A percentile compares a stretch with the other conserved stretches of the same genome.
These are phyloP conservation scores for Shargacucullia verbasci DNA, from an alignment of 2,888 invertebrate species.

Conservation along the genomic window DNA sequence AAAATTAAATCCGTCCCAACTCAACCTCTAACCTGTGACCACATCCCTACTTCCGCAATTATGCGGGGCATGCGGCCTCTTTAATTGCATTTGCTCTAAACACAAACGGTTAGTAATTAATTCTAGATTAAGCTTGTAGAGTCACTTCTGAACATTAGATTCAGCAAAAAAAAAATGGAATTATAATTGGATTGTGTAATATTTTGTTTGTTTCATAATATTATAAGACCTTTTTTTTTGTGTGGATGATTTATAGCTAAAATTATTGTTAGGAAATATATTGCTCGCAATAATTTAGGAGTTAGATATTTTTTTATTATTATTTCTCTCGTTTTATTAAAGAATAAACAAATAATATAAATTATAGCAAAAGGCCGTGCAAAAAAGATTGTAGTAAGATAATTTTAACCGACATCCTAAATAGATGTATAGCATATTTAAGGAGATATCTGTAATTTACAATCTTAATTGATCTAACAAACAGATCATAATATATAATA, in stretches of 20 bases:
- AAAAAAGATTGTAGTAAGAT: too few relatives aligned
- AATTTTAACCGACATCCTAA: too few relatives aligned
- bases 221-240: neutral
- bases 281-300: too few relatives aligned
- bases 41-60: slow-evolving; percentile 59
- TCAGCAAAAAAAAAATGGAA: slow-evolving; percentile 36
- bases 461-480: too few relatives aligned
- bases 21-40: neutral
- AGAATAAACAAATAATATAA: too few relatives aligned
- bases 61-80: slow-evolving; percentile 64
- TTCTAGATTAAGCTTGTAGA: slow-evolving; percentile 67
- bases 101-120: slow-evolving; percentile 74
- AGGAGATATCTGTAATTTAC: too few relatives aligned
- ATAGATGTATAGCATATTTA: too few relatives aligned
- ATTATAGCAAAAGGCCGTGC: too few relatives aligned
- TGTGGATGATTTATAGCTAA: neutral
- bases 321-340: too few relatives aligned
- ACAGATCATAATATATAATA: too few relatives aligned
- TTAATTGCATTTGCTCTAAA: slow-evolving; percentile 77
- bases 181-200: slow-evolving; percentile 24
- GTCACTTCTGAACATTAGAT: slow-evolving; percentile 39
- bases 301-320: too few relatives aligned
- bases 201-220: slow-evolving; percentile 8
- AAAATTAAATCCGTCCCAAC: slow-evolving; percentile 12
- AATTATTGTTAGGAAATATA: neutral